Evolutionary conservation across 2,113 vertebrate genomes (phyloP), one percentile per base, ranked within the genome.

Genomic region (Glareola pratincola): DNA sequence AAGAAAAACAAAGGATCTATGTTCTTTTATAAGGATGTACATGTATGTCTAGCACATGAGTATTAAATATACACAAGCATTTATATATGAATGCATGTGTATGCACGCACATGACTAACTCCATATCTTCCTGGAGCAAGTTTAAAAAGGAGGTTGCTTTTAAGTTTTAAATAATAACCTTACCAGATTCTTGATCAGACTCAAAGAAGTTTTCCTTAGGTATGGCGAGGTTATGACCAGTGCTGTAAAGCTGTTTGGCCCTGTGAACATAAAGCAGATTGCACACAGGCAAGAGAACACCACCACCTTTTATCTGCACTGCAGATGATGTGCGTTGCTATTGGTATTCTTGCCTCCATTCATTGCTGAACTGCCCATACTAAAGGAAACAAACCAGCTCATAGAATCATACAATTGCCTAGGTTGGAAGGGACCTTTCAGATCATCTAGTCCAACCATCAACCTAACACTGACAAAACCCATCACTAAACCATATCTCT

Each of bases 41-140:
- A 4, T 3, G 2, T 6, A 2, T 3, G 0, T 48, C 60, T 64
- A 60, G 14, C 1, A 0, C 0, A 1, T 32, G 60, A 72, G 5
- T n/a, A 13, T 51, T 73, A 43, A 59, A 60, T 53, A 56, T 4
- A 45, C 6, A 22, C 2, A 2, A 64, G 27, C 0, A 3, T 3
- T 13, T 26, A 9, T 4, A 8, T 24, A 17, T 23, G 19, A 74
- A 17, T 34, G 34, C 41, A 7, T 8, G 11, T 11, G 5, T 15
- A 16, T 16, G 14, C 0, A 1, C 12, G 4, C 4, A 14, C 36
- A n/a, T 73, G 36, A 39, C 8, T 51, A 60, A 32, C 26, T 43
- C 77, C 4, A 1, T 11, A 50, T 26, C 18, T 54, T 85, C n/a
- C 29, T 17, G 20, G 16, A 7, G 5, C 4, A 57, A 75, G 19